Conservation (phyloP, 1,140 invertebrate species). For the Diabrotica undecimpunctata region DNA sequence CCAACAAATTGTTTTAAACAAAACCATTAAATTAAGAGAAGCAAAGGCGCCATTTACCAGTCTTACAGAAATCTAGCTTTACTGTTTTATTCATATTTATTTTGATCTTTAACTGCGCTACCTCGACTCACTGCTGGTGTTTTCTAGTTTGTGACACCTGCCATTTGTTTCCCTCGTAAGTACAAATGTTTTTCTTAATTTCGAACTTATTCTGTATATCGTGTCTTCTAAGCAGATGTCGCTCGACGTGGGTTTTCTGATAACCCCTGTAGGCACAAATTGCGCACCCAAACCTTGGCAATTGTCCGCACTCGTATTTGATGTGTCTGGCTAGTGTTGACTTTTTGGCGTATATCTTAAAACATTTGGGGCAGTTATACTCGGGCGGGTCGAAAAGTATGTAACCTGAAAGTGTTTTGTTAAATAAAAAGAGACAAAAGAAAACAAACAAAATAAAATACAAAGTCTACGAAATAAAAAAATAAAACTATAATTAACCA, state of each 20-base stretch:
- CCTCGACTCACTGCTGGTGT: too few relatives aligned
- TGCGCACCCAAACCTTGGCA: constrained; percentile 63
- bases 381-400: constrained; percentile 26
- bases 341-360: constrained; percentile 57
- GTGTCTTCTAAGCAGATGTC: constrained; percentile 42
- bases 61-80: too few relatives aligned
- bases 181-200: constrained; percentile 15
- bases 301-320: constrained; percentile 66
- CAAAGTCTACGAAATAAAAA: background rate
- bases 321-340: constrained; percentile 59
- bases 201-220: constrained; percentile 21
- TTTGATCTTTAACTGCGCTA: too few relatives aligned
- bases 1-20: too few relatives aligned
- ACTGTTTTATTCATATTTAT: too few relatives aligned
- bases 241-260: constrained; percentile 49
- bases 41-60: too few relatives aligned
- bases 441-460: constrained; percentile 9
- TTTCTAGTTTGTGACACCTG: background rate
- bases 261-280: constrained; percentile 50
- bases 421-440: constrained; percentile 1
- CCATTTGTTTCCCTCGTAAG: constrained; percentile 6
- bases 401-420: constrained; percentile 20
- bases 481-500: background rate
- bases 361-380: constrained; percentile 49
- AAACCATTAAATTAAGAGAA: too few relatives aligned